These are phyloP conservation scores for Caenorhabditis plicata DNA, from an alignment of 2,888 invertebrate species.

Conservation along the genomic window DNA sequence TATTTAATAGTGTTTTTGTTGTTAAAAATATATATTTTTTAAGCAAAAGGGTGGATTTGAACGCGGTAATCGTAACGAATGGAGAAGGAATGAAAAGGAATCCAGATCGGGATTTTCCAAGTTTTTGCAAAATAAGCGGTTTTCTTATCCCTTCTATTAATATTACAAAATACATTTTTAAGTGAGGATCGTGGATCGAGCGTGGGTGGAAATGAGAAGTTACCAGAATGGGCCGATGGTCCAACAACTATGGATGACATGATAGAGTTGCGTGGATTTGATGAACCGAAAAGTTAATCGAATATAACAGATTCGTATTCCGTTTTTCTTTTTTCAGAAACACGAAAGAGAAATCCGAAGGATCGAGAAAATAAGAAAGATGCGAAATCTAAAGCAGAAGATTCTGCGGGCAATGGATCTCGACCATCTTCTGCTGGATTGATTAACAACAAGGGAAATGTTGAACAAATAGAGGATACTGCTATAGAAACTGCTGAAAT, in stretches of 20 bases:
- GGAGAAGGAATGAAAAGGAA: conserved; percentile 19
- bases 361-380: conserved; percentile 23
- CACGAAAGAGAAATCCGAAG: conserved; percentile 29
- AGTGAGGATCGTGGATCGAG: conserved; percentile 36
- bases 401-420: conserved; percentile 6
- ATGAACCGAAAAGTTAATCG: conserved; percentile 51
- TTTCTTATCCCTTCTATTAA: too few relatives aligned
- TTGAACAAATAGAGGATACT: conserved; percentile 20
- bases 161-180: background rate
- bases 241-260: conserved; percentile 62
- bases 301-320: background rate
- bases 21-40: background rate
- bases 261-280: conserved; percentile 64
- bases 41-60: conserved; percentile 31
- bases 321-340: conserved; percentile 9
- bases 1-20: conserved; percentile 3
- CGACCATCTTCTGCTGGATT: conserved; percentile 17
- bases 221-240: conserved; percentile 65
- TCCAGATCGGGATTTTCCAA: background rate
- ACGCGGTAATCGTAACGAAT: conserved; percentile 11
- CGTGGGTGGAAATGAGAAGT: conserved; percentile 39
- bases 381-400: background rate
- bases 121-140: background rate
- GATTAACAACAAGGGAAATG: conserved; percentile 7
- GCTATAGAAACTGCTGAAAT: conserved; percentile 13